Percentiles rank a stretch among this genome's conserved stretches.
Conservation (phyloP, 2,888 invertebrate genomes). For the Podabrus alpinus region DNA sequence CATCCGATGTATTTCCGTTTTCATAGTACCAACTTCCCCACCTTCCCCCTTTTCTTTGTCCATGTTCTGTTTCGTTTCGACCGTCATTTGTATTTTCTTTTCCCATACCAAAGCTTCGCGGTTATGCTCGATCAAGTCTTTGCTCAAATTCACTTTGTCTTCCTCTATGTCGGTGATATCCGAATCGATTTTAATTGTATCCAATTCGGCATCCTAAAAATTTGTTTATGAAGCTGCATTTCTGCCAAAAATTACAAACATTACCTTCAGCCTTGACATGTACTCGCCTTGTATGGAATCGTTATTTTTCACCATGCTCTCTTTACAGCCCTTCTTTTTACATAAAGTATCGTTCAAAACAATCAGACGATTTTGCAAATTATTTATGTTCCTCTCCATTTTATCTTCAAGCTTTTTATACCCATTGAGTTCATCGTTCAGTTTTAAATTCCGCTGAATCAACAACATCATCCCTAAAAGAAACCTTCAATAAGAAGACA, state of each 20-base stretch:
- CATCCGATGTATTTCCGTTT: conserved; percentile 82
- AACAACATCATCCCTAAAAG: conserved; percentile 62
- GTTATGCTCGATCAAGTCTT: conserved; percentile 65
- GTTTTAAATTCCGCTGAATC: conserved; percentile 74
- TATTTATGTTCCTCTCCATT: conserved; percentile 64
- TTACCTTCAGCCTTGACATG: conserved; percentile 58
- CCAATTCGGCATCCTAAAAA: conserved; percentile 68
- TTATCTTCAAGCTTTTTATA: conserved; percentile 61
- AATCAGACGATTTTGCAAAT: conserved; percentile 64
- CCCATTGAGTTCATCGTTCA: conserved; percentile 67
- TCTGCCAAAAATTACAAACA: neutral
- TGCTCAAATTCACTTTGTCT: conserved; percentile 67
- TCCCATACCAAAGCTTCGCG: conserved; percentile 80
- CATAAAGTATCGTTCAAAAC: conserved; percentile 63
- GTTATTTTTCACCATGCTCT: conserved; percentile 61
- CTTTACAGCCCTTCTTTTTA: conserved; percentile 60
- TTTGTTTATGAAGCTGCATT: neutral
- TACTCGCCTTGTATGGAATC: conserved; percentile 60
- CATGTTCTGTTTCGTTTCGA: conserved; percentile 71
- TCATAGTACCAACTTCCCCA: conserved; percentile 78
- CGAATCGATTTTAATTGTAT: conserved; percentile 68
- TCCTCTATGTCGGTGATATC: conserved; percentile 69
- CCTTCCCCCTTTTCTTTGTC: conserved; percentile 66
- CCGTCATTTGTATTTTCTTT: conserved; percentile 73
- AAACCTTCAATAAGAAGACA: neutral